Evolutionary conservation across 2,113 vertebrate species (phyloP).

Genomic region (Channa maculata): DNA sequence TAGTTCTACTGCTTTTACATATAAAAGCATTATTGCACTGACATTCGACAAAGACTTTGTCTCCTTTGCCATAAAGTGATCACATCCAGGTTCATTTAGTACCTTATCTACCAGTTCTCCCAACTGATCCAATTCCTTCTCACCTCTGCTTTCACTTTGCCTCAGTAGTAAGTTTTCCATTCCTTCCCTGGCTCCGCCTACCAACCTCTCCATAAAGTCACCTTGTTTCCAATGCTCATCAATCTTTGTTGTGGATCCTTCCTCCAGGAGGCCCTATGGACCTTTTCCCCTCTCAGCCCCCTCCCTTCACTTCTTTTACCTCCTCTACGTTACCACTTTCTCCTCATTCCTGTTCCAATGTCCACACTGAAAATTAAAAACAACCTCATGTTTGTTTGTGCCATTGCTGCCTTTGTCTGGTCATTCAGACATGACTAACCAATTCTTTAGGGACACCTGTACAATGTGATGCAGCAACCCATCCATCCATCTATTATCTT

Average conservation of each 20-base stretch:
- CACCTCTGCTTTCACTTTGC: slow-evolving; percentile 32
- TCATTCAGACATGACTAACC: background rate
- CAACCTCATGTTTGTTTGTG: background rate
- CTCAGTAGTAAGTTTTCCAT: slow-evolving; percentile 40
- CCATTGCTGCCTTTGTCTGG: background rate
- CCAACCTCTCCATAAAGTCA: slow-evolving; percentile 72
- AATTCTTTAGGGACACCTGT: background rate
- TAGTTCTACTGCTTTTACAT: background rate
- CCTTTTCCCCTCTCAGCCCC: slow-evolving; percentile 3
- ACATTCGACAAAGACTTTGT: background rate
- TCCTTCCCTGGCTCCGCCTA: slow-evolving; percentile 23
- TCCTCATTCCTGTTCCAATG: background rate
- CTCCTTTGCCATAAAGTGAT: slow-evolving; percentile 7
- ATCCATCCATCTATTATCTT: background rate
- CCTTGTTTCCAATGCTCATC: slow-evolving; percentile 79
- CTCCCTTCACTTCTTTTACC: slow-evolving; percentile 20
- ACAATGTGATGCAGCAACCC: background rate
- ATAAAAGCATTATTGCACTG: no score
- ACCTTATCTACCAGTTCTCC: slow-evolving; percentile 2
- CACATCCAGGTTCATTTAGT: slow-evolving; percentile 6
- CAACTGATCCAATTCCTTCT: slow-evolving; percentile 9
- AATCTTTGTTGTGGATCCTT: slow-evolving; percentile 72
- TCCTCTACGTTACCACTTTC: slow-evolving; percentile 4
- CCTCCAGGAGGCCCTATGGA: slow-evolving; percentile 44
- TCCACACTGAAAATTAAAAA: slow-evolving; percentile 10